A percentile compares a stretch with the other conserved stretches of the same genome.
Conservation (phyloP, 2,888 invertebrate species). For the Caenorhabditis sp. region DNA sequence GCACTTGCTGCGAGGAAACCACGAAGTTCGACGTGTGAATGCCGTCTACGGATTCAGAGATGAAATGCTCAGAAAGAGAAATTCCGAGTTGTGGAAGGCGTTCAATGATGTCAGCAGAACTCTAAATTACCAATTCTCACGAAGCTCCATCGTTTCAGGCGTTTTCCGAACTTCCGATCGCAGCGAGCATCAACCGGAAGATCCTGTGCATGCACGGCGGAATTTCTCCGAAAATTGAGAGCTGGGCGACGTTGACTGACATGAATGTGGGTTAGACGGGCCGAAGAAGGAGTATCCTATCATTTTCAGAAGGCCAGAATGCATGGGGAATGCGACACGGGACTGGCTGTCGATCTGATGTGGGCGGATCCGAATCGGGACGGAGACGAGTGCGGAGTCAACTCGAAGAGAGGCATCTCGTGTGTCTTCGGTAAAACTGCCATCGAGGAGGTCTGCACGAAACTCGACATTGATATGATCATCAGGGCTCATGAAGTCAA, state of each 20-base stretch:
- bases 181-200: conserved; percentile 62
- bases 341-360: conserved; percentile 67
- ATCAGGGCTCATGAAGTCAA: conserved; percentile 72
- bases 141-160: no score
- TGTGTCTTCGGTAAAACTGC: conserved; percentile 63
- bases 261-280: conserved; percentile 61
- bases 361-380: conserved; percentile 70
- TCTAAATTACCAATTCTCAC: no score
- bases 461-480: conserved; percentile 66
- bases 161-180: conserved; percentile 71
- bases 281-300: no score
- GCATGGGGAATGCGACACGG: conserved; percentile 65
- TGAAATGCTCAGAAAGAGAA: conserved; percentile 60
- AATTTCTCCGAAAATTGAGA: conserved; percentile 68
- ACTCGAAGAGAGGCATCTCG: conserved; percentile 63
- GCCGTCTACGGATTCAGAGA: conserved; percentile 68
- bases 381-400: conserved; percentile 27
- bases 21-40: conserved; percentile 69
- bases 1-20: conserved; percentile 68
- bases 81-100: conserved; percentile 55
- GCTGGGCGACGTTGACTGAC: conserved; percentile 55
- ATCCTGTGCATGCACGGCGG: conserved; percentile 75
- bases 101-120: conserved; percentile 55
- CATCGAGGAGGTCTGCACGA: conserved; percentile 59
- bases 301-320: conserved; percentile 66